Evolutionary conservation across 2,797 vertebrate genomes (phyloP), one percentile per base, ranked within the genome.

Genomic region (Melanotaenia boesemani): DNA sequence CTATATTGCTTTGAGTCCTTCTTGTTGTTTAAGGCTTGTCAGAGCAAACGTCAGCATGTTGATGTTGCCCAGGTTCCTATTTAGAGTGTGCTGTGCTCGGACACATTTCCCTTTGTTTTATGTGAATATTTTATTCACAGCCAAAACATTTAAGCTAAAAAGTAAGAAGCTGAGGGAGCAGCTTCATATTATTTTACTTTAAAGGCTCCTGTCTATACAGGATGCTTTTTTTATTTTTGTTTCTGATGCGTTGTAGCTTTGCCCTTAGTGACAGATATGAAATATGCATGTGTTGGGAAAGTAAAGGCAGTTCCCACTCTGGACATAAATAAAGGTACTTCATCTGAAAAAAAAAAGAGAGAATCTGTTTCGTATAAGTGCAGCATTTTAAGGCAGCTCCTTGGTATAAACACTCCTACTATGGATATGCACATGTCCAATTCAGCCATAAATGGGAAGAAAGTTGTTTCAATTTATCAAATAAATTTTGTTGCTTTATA

Each of bases 191-290:
- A 50, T 63, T 34, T 74, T 26, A 37, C 68, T 44, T 24, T 69
- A 50, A 68, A 54, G 44, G 30, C 68, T 69, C 34, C 22, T 50
- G 56, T 63, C 32, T 72, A 32, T 30, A 18, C 55, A 57, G 55
- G 24, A 57, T 30, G 55, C n/a, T 61, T 76, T 59, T 60, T 63
- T 36, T 36, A 54, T 58, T 83, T 30, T 32, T 32, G 68, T 84
- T 76, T 76, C 59, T 70, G 67, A 89, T 86, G 70, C 69, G 76
- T 52, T 62, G 54, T 69, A 59, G 73, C 66, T 63, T 80, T 58
- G 57, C 83, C 58, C 48, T 80, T 72, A 59, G 41, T 68, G 62
- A 62, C 65, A 75, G 39, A 32, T 41, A 61, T 78, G 26, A 72
- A 66, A 80, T 70, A 52, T 48, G 46, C 36, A 26, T 74, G 71